phyloP scores from a whole-genome alignment of 2,888 invertebrate genomes.

The Chalcosyrphus nemorum region DNA sequence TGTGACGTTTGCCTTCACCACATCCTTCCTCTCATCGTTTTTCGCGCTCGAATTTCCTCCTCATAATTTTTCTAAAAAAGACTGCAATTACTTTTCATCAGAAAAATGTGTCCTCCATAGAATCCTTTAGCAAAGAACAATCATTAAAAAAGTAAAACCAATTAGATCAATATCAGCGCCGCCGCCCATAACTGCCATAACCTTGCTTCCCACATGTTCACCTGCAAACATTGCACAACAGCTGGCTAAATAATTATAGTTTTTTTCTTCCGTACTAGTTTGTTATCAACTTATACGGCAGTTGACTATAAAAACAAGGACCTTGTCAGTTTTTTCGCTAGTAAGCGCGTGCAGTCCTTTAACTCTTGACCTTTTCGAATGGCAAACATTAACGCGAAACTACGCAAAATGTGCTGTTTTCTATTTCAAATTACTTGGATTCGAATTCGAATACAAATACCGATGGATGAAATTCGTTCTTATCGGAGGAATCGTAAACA shows the following conservation, averaged over 20 bases:
- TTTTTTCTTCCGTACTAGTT: not conserved
- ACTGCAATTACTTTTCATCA: too few species aligned
- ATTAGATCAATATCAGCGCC: not conserved
- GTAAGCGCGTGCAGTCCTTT: not conserved
- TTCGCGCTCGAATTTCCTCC: too few species aligned
- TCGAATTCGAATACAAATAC: constrained; percentile 9
- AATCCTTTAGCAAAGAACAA: too few species aligned
- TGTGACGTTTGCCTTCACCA: too few species aligned
- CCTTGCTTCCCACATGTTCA: not conserved
- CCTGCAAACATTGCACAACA: not conserved
- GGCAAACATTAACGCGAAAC: constrained; percentile 17
- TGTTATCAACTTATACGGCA: not conserved
- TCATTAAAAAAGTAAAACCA: not conserved
- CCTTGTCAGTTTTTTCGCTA: not conserved
- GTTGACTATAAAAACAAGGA: not conserved
- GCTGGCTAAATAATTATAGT: not conserved
- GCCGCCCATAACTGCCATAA: not conserved
- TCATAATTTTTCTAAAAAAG: too few species aligned
- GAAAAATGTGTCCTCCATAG: too few species aligned
- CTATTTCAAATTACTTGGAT: constrained; percentile 37
- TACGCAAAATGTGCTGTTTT: not conserved
- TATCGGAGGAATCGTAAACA: not conserved
- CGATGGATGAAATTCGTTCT: not conserved
- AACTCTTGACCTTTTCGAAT: not conserved
- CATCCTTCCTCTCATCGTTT: too few species aligned